Conservation (phyloP, 2,797 vertebrate species). For the Pelochelys cantorii region DNA sequence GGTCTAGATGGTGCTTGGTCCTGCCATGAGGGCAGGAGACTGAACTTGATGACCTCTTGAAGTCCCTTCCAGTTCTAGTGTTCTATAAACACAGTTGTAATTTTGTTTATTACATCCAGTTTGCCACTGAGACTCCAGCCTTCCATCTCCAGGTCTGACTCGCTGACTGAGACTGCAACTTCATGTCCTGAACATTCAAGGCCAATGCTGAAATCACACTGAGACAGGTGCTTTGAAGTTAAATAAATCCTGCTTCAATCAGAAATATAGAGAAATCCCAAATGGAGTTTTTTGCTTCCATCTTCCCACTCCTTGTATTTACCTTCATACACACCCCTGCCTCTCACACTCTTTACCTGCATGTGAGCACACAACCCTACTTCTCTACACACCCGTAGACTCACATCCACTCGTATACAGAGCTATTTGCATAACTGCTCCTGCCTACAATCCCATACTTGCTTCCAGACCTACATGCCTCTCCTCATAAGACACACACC, state of each 20-base stretch:
- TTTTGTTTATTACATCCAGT: neutral
- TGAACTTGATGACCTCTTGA: too few species aligned
- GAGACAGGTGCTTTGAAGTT: neutral
- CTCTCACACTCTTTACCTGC: neutral
- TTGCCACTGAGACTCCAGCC: neutral
- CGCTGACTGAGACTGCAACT: neutral
- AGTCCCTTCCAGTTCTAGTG: too few species aligned
- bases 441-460: neutral
- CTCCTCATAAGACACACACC: neutral
- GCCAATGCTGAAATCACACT: neutral
- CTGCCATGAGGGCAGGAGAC: too few species aligned
- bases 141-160: neutral
- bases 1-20: too few species aligned
- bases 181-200: neutral
- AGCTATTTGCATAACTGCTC: neutral
- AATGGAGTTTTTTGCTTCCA: neutral
- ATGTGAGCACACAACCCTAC: conserved; percentile 5
- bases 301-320: neutral
- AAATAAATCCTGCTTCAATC: neutral
- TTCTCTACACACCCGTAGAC: neutral
- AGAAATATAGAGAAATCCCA: neutral
- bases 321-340: neutral
- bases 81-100: neutral
- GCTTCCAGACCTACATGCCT: neutral
- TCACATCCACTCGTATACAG: neutral